Conservation (phyloP, 1,140 invertebrate genomes). For the Cyclargus thomasi region DNA sequence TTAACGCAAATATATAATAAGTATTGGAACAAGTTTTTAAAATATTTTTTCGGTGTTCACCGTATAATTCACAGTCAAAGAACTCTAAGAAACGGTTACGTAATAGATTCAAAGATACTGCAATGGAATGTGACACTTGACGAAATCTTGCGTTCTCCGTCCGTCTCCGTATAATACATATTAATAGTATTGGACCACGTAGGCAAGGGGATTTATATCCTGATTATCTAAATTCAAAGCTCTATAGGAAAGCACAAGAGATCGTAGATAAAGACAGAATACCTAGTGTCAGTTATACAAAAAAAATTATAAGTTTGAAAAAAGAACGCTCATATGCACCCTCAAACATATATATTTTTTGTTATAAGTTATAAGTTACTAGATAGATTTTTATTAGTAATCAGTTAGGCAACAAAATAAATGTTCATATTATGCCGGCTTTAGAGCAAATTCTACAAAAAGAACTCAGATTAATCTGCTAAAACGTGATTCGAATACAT, state of each 20-base stretch:
- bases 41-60: too few species aligned
- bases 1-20: too few species aligned
- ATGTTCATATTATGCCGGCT: neutral
- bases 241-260: neutral
- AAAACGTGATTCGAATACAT: neutral
- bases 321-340: too few species aligned
- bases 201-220: conserved; percentile 7
- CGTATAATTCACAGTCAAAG: too few species aligned
- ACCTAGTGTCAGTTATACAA: neutral
- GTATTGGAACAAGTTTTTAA: too few species aligned
- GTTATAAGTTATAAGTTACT: too few species aligned
- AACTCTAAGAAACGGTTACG: too few species aligned
- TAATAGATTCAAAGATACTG: conserved; percentile 19
- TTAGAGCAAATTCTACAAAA: neutral
- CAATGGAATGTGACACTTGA: conserved; percentile 31
- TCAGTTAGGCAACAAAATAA: neutral
- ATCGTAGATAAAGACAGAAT: neutral
- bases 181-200: conserved; percentile 37
- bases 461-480: neutral
- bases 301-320: too few species aligned
- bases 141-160: conserved; percentile 34
- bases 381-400: too few species aligned
- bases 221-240: neutral
- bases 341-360: too few species aligned
- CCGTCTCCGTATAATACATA: conserved; percentile 54